Base-by-base conservation (phyloP, 2,797 vertebrate species). In the Limosa lapponica region DNA sequence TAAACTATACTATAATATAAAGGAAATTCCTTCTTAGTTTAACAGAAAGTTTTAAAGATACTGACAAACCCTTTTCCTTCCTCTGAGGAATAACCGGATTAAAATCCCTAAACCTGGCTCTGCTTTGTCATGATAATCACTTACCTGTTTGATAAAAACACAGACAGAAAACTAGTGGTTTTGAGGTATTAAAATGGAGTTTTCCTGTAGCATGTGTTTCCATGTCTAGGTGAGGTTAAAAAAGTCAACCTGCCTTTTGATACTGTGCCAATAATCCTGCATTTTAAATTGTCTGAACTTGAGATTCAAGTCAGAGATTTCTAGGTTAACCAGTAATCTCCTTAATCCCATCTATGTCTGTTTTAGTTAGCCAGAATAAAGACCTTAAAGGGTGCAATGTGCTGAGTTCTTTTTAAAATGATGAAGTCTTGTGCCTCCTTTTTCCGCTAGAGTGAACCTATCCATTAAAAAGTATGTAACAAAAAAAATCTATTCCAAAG, bases 251-350 rank as follows among this genome's bases (percentile, higher is more conserved):
- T 89, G 15, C 7, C 37, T 89, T 87, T 89, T 58, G 62, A 91
- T 59, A 48, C 13, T 18, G 16, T 58, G 70, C 41, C 51, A 93
- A 32, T 74, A 91, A 74, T 64, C 85, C 57, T 77, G n/a, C 44
- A 54, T 67, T 89, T 77, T 64, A 91, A 92, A 88, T 49, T 4
- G 12, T 54, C 34, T 30, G 23, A 94, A 92, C 3, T 58, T 69
- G 46, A 92, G 57, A 74, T 78, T 58, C 73, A 61, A 89, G 2
- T 80, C 52, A 93, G 81, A 82, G 58, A 83, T 89, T 90, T 82
- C 83, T 82, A 90, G 69, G 70, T 87, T 96, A 95, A 88, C 74
- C 75, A 67, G 32, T 87, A 95, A 96, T 93, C 90, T 84, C 80
- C 74, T 88, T 94, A 96, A 97, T 89, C 62, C 54, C 32, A 87